These are phyloP conservation scores for Rhyzopertha dominica DNA, from an alignment of 1,140 invertebrate species.

Conservation along the genomic window DNA sequence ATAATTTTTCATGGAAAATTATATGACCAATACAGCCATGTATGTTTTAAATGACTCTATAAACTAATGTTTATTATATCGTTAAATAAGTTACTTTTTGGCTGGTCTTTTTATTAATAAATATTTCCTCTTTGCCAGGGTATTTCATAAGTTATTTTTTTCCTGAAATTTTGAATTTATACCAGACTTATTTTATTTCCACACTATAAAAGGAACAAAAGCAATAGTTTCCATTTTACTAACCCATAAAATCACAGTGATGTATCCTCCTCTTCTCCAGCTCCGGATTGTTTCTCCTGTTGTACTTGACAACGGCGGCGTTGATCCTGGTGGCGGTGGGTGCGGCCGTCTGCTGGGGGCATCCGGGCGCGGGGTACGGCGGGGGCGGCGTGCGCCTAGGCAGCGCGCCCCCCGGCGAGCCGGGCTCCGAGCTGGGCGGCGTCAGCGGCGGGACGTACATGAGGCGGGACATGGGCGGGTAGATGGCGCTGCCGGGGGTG, in stretches of 20 bases:
- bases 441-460: constrained; percentile 76
- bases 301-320: constrained; percentile 61
- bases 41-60: too few species aligned
- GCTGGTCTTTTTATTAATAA: too few species aligned
- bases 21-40: too few species aligned
- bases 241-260: constrained; percentile 92
- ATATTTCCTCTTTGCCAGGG: too few species aligned
- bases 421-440: constrained; percentile 76
- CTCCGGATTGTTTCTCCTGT: constrained; percentile 93
- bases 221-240: too few species aligned
- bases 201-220: too few species aligned
- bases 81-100: too few species aligned
- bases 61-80: too few species aligned
- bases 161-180: too few species aligned
- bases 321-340: constrained; percentile 41
- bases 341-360: constrained; percentile 48
- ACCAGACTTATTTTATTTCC: too few species aligned
- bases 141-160: too few species aligned
- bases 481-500: constrained; percentile 42
- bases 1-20: too few species aligned
- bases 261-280: constrained; percentile 91
- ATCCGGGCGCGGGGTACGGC: constrained; percentile 53
- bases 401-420: constrained; percentile 61
- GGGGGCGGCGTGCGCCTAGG: constrained; percentile 58
- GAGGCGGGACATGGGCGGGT: constrained; percentile 47